Evolutionary conservation across 2,888 invertebrate genomes (phyloP).

Genomic region (Plebejus argus): DNA sequence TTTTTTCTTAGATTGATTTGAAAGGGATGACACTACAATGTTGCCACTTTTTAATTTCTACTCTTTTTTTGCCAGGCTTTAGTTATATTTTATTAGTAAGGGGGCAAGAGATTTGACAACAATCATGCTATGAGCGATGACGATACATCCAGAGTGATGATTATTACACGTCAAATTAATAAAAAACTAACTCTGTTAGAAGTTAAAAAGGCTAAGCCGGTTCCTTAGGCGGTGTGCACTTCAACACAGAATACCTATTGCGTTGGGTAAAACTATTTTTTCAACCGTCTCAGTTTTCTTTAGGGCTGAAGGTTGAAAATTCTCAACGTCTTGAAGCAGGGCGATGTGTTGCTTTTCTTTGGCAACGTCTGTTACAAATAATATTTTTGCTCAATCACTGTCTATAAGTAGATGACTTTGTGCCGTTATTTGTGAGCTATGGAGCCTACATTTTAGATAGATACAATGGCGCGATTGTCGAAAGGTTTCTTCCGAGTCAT

Average conservation of each 20-base stretch:
- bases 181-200: conserved; percentile 27
- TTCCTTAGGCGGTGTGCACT: conserved; percentile 24
- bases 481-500: too few relatives aligned
- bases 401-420: background rate
- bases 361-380: conserved; percentile 81
- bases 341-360: conserved; percentile 88
- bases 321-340: conserved; percentile 88
- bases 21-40: too few relatives aligned
- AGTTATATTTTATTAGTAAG: background rate
- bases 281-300: conserved; percentile 90
- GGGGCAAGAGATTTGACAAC: background rate
- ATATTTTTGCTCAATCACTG: conserved; percentile 28
- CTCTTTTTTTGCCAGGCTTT: too few relatives aligned
- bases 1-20: too few relatives aligned
- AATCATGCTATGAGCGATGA: background rate
- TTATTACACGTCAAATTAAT: conserved; percentile 7
- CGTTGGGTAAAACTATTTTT: conserved; percentile 91
- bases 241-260: conserved; percentile 84
- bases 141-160: background rate
- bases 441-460: background rate
- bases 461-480: background rate
- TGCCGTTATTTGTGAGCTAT: background rate
- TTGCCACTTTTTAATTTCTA: too few relatives aligned
- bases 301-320: conserved; percentile 87
- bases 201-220: conserved; percentile 5